Base-by-base conservation (phyloP, 2,888 invertebrate genomes). In the Eupithecia abbreviata region DNA sequence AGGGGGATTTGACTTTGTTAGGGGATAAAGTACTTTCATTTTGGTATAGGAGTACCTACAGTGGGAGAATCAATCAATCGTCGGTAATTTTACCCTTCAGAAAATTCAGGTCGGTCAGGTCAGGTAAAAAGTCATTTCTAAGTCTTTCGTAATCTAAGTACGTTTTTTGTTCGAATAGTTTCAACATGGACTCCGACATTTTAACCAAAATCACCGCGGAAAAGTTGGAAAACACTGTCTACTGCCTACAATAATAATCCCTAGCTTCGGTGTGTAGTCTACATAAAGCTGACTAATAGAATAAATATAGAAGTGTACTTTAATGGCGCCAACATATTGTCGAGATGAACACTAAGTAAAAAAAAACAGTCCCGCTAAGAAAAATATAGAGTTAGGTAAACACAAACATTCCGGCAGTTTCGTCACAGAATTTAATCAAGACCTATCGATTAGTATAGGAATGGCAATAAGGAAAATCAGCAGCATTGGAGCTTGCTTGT, bases 401-500 rank as follows among this genome's bases (percentile, higher is more conserved):
- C n/a, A 67, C 69, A 74, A 77, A 77, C 67, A 73, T 47, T 68
- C n/a, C 45, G 71, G 68, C 71, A 78, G 76, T 78, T 76, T 80
- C 73, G 77, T 76, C 79, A 77, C 77, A 81, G 83, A 86, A 87
- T 91, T 90, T 90, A 86, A 88, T 90, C 87, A 88, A 85, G 87
- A 85, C 78, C 73, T 86, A 91, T 89, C 86, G 91, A 91, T 91
- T 91, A 90, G 85, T 82, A 82, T 80, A 81, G 75, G 82, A 75
- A 77, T 83, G 84, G 85, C 89, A 88, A 90, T 90, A 88, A 91
- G 91, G 91, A 91, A 92, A 91, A 90, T 90, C 90, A 88, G 85
- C 84, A 85, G 84, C 89, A 90, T 89, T 89, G 87, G 84, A 85
- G 85, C 84, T 84, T 80, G 84, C 82, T 88, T 91, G 91, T 91